Conservation (phyloP, 1,140 invertebrate species). For the Andrena cerasifolii region DNA sequence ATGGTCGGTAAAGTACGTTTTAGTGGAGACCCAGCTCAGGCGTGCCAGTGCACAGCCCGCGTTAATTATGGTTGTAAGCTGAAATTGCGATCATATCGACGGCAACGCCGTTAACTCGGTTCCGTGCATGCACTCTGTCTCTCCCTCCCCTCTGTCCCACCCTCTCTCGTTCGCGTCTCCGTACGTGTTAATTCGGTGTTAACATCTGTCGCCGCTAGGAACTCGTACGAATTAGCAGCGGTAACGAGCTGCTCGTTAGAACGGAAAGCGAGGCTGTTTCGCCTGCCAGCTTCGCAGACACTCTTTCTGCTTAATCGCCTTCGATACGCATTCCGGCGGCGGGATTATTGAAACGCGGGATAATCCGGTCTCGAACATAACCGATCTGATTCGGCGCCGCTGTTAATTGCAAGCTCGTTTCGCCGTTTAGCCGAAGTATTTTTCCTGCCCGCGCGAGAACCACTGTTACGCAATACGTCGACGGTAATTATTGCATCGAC, state of each 20-base stretch:
- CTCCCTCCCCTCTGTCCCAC: conserved; percentile 27
- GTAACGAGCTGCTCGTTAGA: background rate
- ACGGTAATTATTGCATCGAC: conserved; percentile 12
- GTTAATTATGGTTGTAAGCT: conserved; percentile 69
- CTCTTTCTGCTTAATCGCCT: no score
- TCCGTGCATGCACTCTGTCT: no score
- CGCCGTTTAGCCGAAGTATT: background rate
- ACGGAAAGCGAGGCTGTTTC: conserved; percentile 1
- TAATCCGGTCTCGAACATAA: background rate
- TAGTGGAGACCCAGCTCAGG: conserved; percentile 45
- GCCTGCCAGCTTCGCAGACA: background rate
- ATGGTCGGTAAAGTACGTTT: conserved; percentile 61
- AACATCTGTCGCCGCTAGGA: conserved; percentile 55
- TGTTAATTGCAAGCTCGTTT: background rate
- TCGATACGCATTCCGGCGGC: no score
- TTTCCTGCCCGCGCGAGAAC: background rate
- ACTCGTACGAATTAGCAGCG: conserved; percentile 39
- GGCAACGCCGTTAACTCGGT: conserved; percentile 62
- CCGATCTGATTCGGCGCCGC: background rate
- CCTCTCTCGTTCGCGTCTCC: conserved; percentile 23
- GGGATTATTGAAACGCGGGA: background rate
- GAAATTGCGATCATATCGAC: conserved; percentile 69
- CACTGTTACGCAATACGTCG: background rate
- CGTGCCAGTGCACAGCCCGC: conserved; percentile 42
- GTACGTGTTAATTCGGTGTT: conserved; percentile 62